These are phyloP conservation scores for Melanophora roralis DNA, from an alignment of 2,888 invertebrate species.

Conservation along the genomic window DNA sequence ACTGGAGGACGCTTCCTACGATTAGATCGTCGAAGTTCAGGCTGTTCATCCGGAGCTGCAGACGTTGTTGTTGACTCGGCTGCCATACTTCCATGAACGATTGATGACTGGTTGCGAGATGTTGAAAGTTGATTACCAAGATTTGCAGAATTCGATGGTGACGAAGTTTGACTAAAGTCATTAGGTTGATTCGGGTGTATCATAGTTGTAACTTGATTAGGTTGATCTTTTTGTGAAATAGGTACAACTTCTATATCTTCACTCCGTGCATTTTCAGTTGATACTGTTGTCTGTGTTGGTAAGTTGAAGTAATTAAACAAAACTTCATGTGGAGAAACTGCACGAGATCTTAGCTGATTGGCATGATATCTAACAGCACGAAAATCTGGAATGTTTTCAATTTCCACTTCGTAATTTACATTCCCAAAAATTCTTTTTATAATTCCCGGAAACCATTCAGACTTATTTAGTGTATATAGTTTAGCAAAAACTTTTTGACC, in stretches of 20 bases:
- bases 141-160: neutral
- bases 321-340: neutral
- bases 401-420: conserved; percentile 19
- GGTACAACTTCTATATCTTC: neutral
- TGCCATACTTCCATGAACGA: neutral
- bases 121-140: neutral
- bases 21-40: neutral
- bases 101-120: neutral
- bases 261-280: neutral
- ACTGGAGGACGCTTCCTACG: conserved; percentile 20
- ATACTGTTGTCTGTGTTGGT: neutral
- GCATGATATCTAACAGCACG: conserved; percentile 28
- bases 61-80: no score
- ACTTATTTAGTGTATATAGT: conserved; percentile 11
- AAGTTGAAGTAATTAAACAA: conserved; percentile 19
- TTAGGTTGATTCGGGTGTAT: neutral
- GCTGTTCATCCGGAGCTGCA: no score
- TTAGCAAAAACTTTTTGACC: conserved; percentile 15
- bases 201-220: neutral
- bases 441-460: neutral
- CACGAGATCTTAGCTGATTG: conserved; percentile 23
- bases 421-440: conserved; percentile 6
- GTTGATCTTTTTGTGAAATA: neutral
- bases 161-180: neutral
- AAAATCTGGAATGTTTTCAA: conserved; percentile 13